A percentile compares a stretch with the other conserved stretches of the same genome.
Conservation (phyloP, 1,140 invertebrate species). For the Micrasema minimum region DNA sequence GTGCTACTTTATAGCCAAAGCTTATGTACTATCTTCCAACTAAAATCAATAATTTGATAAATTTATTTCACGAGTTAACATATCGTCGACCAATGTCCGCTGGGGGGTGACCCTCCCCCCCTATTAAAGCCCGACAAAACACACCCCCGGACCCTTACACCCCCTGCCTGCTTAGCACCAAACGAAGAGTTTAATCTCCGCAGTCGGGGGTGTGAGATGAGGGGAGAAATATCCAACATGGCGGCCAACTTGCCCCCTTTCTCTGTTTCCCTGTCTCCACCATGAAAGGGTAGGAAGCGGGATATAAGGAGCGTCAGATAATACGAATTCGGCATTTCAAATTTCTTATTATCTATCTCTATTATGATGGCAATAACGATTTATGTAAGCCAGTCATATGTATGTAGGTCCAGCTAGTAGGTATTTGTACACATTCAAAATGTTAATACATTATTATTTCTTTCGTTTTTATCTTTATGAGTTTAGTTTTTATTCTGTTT, state of each 20-base stretch:
- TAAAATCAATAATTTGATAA: conserved; percentile 17
- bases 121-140: conserved; percentile 34
- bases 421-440: too few relatives aligned
- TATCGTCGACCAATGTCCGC: conserved; percentile 11
- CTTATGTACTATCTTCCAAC: too few relatives aligned
- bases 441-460: too few relatives aligned
- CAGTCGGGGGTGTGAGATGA: conserved; percentile 13
- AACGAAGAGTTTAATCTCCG: conserved; percentile 52
- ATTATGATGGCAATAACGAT: too few relatives aligned
- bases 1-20: too few relatives aligned
- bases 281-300: not conserved
- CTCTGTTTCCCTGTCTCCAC: conserved; percentile 8
- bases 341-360: too few relatives aligned
- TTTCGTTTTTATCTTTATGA: too few relatives aligned
- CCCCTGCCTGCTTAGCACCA: conserved; percentile 37
- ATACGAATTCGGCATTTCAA: too few relatives aligned
- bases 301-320: not conserved
- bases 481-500: too few relatives aligned
- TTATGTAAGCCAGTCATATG: too few relatives aligned
- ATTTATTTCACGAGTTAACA: conserved; percentile 6
- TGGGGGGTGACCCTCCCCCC: not conserved
- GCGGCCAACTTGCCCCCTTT: conserved; percentile 46
- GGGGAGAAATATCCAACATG: conserved; percentile 52
- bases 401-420: too few relatives aligned
- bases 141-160: conserved; percentile 33